Percentiles rank a stretch among this genome's conserved stretches.
Conservation (phyloP, 2,888 invertebrate species). For the Drosophila cognata region DNA sequence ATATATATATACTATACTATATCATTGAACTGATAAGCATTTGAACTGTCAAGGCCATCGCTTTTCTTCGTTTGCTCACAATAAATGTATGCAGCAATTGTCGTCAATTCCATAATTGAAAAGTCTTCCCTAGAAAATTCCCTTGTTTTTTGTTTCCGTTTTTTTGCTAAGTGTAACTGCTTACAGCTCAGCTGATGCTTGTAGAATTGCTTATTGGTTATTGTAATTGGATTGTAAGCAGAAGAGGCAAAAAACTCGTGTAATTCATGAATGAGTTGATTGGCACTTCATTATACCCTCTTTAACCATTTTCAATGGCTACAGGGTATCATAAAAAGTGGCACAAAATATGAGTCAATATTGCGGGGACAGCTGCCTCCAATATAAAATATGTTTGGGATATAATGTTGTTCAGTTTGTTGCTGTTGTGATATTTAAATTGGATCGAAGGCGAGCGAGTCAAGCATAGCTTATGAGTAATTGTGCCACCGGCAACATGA, state of each 20-base stretch:
- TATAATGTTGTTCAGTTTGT: constrained; percentile 20
- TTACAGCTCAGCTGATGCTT: neutral
- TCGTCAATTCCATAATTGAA: constrained; percentile 55
- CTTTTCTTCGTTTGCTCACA: neutral
- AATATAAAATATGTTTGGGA: constrained; percentile 57
- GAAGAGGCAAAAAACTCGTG: neutral
- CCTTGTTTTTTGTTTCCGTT: neutral
- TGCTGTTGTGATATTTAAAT: constrained; percentile 45
- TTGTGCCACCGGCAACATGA: constrained; percentile 41
- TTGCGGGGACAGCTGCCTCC: constrained; percentile 77
- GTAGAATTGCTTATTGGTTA: neutral
- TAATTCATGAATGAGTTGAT: neutral
- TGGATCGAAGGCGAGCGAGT: constrained; percentile 54
- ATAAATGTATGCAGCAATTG: constrained; percentile 9
- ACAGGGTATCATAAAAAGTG: constrained; percentile 21
- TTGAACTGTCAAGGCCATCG: constrained; percentile 60
- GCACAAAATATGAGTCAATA: constrained; percentile 47
- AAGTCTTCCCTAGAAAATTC: constrained; percentile 23
- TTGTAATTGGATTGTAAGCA: neutral
- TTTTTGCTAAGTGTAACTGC: neutral
- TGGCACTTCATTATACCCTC: neutral
- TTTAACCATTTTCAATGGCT: neutral
- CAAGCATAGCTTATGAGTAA: constrained; percentile 29
- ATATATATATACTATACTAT: constrained; percentile 24
- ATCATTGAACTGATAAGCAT: constrained; percentile 73